Evolutionary conservation across 2,797 vertebrate genomes (phyloP).

Genomic region (Apogon hyalosoma): DNA sequence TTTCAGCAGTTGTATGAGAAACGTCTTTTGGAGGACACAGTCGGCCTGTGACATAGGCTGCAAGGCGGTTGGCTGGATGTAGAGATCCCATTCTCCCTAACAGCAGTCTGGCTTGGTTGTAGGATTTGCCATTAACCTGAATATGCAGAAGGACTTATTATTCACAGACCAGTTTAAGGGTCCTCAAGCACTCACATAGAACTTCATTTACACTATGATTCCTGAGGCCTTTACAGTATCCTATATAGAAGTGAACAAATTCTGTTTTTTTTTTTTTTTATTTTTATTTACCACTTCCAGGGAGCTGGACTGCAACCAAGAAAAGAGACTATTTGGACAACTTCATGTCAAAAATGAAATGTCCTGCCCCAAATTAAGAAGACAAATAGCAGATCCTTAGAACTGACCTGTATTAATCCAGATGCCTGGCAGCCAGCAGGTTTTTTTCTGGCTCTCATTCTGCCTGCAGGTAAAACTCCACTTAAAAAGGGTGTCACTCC

Average conservation of each 20-base stretch:
- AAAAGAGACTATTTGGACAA: too few species aligned
- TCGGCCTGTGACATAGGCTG: slow-evolving; percentile 91
- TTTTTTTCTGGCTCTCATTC: slow-evolving; percentile 85
- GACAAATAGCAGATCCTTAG: neutral
- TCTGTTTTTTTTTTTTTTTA: too few species aligned
- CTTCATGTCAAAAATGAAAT: too few species aligned
- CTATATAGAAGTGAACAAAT: too few species aligned
- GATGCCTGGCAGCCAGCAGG: slow-evolving; percentile 25
- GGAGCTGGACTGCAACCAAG: too few species aligned
- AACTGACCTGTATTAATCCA: slow-evolving; percentile 78
- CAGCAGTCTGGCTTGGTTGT: slow-evolving; percentile 91
- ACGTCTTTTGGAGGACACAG: slow-evolving; percentile 56
- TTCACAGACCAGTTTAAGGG: too few species aligned
- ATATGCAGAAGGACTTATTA: neutral
- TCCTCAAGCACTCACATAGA: too few species aligned
- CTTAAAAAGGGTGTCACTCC: slow-evolving; percentile 87
- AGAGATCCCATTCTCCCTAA: slow-evolving; percentile 95
- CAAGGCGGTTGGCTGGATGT: slow-evolving; percentile 94
- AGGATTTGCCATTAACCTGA: slow-evolving; percentile 94
- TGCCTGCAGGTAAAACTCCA: slow-evolving; percentile 86
- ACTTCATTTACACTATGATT: too few species aligned
- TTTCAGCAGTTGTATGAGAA: slow-evolving; percentile 76
- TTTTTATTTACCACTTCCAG: too few species aligned
- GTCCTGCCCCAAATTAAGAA: neutral
- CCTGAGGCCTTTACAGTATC: too few species aligned